Conservation (phyloP, 2,113 vertebrate species). For the Limnothrissa miodon region DNA sequence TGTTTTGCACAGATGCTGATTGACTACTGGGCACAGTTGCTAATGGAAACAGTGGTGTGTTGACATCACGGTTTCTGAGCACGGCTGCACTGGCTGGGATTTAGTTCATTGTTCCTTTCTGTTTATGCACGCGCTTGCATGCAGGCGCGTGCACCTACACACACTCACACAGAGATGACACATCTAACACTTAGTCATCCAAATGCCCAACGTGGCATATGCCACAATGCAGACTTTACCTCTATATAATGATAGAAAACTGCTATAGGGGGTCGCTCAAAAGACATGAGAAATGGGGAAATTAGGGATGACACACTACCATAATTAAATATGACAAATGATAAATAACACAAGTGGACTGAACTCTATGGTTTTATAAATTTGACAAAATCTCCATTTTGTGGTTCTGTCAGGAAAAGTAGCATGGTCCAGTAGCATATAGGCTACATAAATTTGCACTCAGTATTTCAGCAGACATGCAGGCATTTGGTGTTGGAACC, state of each 20-base stretch:
- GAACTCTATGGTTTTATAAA: background rate
- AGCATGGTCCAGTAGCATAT: background rate
- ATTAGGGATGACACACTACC: background rate
- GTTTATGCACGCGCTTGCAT: background rate
- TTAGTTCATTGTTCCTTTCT: background rate
- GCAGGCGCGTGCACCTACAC: background rate
- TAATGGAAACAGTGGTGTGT: constrained; percentile 53
- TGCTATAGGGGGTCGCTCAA: background rate
- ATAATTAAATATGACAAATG: background rate
- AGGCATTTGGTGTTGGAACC: background rate
- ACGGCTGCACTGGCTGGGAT: background rate
- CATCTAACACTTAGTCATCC: constrained; percentile 15
- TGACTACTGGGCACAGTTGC: constrained; percentile 59
- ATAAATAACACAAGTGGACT: background rate
- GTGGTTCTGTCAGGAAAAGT: background rate
- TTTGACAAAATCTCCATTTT: background rate
- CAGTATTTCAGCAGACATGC: no score
- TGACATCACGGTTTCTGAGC: constrained; percentile 51
- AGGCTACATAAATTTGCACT: no score
- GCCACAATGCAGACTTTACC: constrained; percentile 24
- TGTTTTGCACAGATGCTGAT: constrained; percentile 49
- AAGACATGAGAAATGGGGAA: background rate
- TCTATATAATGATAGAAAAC: background rate
- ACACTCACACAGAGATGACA: background rate
- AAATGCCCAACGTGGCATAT: background rate